These are phyloP conservation scores for Drosophila lutescens DNA, from an alignment of 2,888 invertebrate species.

Conservation along the genomic window DNA sequence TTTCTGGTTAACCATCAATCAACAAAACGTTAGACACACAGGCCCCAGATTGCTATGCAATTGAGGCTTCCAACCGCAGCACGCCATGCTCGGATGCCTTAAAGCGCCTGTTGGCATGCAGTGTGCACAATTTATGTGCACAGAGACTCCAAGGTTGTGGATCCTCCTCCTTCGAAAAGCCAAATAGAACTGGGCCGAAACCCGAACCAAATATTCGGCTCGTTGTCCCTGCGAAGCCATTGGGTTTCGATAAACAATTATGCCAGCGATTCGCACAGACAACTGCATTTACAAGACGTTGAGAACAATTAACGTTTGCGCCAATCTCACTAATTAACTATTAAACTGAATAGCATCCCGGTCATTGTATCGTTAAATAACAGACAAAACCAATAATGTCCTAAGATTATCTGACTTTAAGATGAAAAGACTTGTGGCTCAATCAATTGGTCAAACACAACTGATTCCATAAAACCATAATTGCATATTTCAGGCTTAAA, in stretches of 20 bases:
- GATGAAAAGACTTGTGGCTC: neutral
- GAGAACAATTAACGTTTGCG: constrained; percentile 68
- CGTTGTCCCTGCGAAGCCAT: constrained; percentile 66
- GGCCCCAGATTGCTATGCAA: constrained; percentile 67
- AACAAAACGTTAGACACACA: constrained; percentile 72
- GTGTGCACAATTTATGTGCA: constrained; percentile 64
- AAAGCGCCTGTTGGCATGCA: constrained; percentile 74
- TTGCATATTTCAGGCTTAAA: too few species aligned
- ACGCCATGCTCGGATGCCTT: constrained; percentile 76
- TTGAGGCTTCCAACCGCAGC: constrained; percentile 76
- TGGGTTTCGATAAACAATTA: constrained; percentile 73
- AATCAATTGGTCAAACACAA: constrained; percentile 8
- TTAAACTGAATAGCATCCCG: constrained; percentile 48
- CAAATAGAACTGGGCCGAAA: neutral
- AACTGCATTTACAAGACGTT: constrained; percentile 62
- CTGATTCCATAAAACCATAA: neutral
- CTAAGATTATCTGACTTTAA: neutral
- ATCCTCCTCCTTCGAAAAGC: constrained; percentile 7
- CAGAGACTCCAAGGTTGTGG: constrained; percentile 12
- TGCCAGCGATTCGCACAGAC: constrained; percentile 30
- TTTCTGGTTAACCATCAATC: constrained; percentile 78
- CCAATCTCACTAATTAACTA: constrained; percentile 73
- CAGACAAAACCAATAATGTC: constrained; percentile 12
- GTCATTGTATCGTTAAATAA: constrained; percentile 14
- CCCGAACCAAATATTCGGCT: neutral